Base-by-base conservation (phyloP, 1,140 invertebrate species). In the Anastrepha obliqua region DNA sequence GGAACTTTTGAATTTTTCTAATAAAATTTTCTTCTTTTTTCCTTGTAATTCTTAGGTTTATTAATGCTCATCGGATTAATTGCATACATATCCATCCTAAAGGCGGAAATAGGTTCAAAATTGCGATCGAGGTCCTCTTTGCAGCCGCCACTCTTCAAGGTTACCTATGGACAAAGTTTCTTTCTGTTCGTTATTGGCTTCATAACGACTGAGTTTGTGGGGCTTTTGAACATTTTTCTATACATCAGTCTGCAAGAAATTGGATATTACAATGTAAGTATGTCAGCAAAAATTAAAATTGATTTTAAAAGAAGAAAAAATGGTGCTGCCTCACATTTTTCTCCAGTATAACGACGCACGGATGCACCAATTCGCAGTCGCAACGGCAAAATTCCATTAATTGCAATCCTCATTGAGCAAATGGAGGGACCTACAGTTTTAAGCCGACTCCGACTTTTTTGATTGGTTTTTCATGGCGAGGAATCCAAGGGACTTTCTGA, bases 21-120 rank as follows among this genome's bases (percentile, higher is more conserved):
- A 29, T 29, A 29, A 29, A 29, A 29, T 29, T 29, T 29, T 29
- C 29, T 29, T 29, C 29, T 29, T 29, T 29, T 29, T 29, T 29
- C 29, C 29, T 29, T 29, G 29, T 29, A 29, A 29, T 51, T 81
- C 47, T 17, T n/a, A 86, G 97, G 97, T 91, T 94, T 98, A 60
- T 94, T 98, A 86, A 97, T 98, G 96, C 95, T 98, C 86, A 96
- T 97, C 87, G 97, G 97, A 39, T 95, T 98, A 91, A 97, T 98
- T 89, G 97, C 98, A 95, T 98, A 98, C 95, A 98, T 98, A 94
- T 98, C 97, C 13, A 96, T 98, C 86, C 97, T 98, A 91, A 98
- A 98, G 94, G 96, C 97, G 0, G 97, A 98, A 95, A 95, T 98
- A 17, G 97, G 97, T 4, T 96, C 96, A 88, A 98, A 98, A 93